These are phyloP conservation scores for Colossoma macropomum DNA, from an alignment of 2,113 vertebrate genomes.

Conservation along the genomic window DNA sequence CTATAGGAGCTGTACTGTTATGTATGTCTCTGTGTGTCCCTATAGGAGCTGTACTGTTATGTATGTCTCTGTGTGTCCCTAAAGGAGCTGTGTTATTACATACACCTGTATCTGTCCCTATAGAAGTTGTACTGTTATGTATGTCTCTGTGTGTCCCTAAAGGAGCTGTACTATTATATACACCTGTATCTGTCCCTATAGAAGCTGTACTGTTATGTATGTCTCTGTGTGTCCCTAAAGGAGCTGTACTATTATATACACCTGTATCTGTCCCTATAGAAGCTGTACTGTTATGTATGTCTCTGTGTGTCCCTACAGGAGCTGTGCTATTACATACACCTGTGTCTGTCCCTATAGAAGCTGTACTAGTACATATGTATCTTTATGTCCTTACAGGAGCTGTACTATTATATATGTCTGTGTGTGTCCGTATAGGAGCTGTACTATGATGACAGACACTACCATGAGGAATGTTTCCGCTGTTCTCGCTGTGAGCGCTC, in stretches of 20 bases:
- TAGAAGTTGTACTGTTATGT: neutral
- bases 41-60: neutral
- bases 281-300: neutral
- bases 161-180: neutral
- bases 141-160: neutral
- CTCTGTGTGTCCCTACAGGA: no score
- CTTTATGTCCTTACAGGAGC: neutral
- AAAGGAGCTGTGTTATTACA: constrained; percentile 84
- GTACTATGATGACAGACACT: constrained; percentile 90
- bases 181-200: neutral
- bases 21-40: neutral
- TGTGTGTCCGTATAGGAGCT: constrained; percentile 82
- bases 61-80: neutral
- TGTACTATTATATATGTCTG: neutral
- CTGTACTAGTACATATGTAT: neutral
- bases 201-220: neutral
- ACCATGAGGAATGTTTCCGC: constrained; percentile 92
- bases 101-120: neutral
- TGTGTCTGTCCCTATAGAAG: no score
- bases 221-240: neutral
- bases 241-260: neutral
- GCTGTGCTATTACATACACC: no score
- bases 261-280: neutral
- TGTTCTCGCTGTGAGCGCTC: constrained; percentile 93
- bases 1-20: no score